Percentiles rank a stretch among this genome's conserved stretches.
Conservation (phyloP, 1,140 invertebrate genomes). For the Caerostris darwini region DNA sequence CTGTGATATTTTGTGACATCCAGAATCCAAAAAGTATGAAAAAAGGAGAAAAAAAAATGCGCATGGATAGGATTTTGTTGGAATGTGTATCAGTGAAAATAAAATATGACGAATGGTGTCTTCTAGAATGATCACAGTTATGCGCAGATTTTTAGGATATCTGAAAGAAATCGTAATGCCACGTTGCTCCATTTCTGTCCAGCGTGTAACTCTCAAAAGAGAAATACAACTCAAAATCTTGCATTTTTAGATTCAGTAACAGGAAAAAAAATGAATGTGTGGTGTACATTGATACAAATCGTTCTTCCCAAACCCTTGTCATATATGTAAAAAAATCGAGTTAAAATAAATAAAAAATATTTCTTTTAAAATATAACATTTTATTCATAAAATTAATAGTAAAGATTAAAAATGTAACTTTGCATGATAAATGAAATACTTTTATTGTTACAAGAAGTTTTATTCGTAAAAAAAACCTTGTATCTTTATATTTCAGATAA, state of each 20-base stretch:
- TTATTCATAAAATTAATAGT: too few relatives aligned
- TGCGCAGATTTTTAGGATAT: not conserved
- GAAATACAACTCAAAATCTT: not conserved
- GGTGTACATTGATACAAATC: not conserved
- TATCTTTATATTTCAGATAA: too few relatives aligned
- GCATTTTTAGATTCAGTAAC: too few relatives aligned
- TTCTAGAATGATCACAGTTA: slow-evolving; percentile 16
- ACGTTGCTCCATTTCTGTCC: slow-evolving; percentile 1
- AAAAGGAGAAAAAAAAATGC: not conserved
- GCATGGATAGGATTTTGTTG: not conserved
- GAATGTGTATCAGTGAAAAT: not conserved
- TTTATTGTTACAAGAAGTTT: too few relatives aligned
- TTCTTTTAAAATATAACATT: too few relatives aligned
- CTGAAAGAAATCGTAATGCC: not conserved
- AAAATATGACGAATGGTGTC: slow-evolving; percentile 42
- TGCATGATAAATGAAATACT: too few relatives aligned
- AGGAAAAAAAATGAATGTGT: too few relatives aligned
- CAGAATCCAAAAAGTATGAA: not conserved
- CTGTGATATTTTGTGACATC: slow-evolving; percentile 49
- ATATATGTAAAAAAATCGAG: not conserved
- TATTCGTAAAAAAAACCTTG: too few relatives aligned
- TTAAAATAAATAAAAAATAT: not conserved
- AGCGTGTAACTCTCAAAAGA: not conserved
- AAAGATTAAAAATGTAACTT: too few relatives aligned
- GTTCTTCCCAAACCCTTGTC: not conserved